Conservation (phyloP, 2,113 vertebrate genomes). For the Dasyprocta punctata region DNA sequence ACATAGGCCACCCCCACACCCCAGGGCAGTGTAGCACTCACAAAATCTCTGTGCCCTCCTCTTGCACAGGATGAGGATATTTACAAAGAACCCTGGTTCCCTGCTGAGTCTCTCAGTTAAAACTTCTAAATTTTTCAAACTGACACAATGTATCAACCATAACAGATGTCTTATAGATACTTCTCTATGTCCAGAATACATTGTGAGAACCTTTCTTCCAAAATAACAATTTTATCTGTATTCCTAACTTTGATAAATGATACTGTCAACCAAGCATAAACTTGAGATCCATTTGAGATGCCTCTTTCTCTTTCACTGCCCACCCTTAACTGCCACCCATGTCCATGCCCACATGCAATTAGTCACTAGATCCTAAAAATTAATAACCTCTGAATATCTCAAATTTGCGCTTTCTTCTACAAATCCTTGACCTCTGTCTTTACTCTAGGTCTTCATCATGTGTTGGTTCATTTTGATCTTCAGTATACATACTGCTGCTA, state of each 20-base stretch:
- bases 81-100: too few relatives aligned
- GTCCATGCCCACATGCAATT: neutral
- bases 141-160: too few relatives aligned
- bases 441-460: neutral
- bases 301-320: neutral
- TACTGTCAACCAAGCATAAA: neutral
- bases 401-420: constrained; percentile 7
- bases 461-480: neutral
- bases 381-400: neutral
- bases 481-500: neutral
- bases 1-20: too few relatives aligned
- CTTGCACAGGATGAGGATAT: too few relatives aligned
- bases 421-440: neutral
- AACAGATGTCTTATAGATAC: neutral
- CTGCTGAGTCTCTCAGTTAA: too few relatives aligned
- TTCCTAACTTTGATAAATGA: constrained; percentile 21
- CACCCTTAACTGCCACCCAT: neutral
- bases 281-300: neutral
- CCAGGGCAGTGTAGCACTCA: too few relatives aligned
- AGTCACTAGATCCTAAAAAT: neutral
- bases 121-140: too few relatives aligned
- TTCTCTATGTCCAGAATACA: neutral
- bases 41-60: too few relatives aligned
- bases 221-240: constrained; percentile 26
- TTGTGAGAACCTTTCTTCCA: neutral